phyloP scores from a whole-genome alignment of 1,140 invertebrate species.

The Drosophila sechellia region DNA sequence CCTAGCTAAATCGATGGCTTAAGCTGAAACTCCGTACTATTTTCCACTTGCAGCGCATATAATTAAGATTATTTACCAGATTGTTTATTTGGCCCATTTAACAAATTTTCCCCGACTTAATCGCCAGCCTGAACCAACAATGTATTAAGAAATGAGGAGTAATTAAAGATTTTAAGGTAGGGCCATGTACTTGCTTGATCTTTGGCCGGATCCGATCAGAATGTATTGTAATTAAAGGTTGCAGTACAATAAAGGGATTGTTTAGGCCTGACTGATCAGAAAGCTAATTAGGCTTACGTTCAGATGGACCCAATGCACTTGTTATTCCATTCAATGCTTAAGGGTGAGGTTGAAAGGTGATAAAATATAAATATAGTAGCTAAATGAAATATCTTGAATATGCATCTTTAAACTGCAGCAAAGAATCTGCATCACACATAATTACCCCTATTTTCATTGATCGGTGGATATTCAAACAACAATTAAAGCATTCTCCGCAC shows the following conservation, averaged over 20 bases:
- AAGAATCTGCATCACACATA: not conserved
- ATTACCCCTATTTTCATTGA: not conserved
- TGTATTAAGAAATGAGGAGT: not conserved
- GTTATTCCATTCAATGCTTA: not conserved
- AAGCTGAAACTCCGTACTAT: not conserved
- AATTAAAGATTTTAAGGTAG: conserved; percentile 4
- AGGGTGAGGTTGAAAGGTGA: not conserved
- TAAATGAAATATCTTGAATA: not conserved
- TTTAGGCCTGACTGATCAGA: conserved; percentile 1
- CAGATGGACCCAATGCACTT: too few species aligned
- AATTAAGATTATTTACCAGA: conserved; percentile 15
- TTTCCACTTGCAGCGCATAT: conserved; percentile 2
- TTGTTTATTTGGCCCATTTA: conserved; percentile 3
- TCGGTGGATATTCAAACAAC: not conserved
- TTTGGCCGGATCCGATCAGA: not conserved
- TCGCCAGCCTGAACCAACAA: conserved; percentile 11
- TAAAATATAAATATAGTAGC: not conserved
- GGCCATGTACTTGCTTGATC: conserved; percentile 5
- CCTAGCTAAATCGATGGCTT: not conserved
- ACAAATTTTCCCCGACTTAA: conserved; percentile 9
- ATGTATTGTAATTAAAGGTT: not conserved
- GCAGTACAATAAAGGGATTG: conserved; percentile 1
- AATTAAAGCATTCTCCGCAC: not conserved
- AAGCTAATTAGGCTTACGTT: not conserved
- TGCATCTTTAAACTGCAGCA: not conserved